A percentile compares a stretch with the other conserved stretches of the same genome.
These are phyloP conservation scores for Alethe castanea DNA, from an alignment of 2,113 vertebrate species.

Conservation along the genomic window DNA sequence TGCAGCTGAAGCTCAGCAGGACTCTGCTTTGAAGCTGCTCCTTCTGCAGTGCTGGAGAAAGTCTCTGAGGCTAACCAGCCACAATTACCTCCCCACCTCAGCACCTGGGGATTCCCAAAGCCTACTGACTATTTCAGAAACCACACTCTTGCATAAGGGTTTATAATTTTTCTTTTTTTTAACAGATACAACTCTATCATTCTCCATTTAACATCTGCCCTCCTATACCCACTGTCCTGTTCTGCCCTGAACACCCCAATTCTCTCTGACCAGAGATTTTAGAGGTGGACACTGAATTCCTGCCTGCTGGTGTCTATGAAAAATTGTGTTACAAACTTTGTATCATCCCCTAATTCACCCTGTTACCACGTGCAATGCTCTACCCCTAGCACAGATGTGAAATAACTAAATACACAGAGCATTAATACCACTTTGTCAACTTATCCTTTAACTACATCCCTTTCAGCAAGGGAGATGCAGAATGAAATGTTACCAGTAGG, in stretches of 20 bases:
- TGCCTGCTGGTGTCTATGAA: neutral
- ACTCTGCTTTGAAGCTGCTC: constrained; percentile 37
- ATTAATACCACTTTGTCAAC: neutral
- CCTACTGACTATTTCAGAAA: constrained; percentile 65
- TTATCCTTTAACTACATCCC: neutral
- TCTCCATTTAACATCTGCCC: constrained; percentile 62
- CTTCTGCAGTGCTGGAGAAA: constrained; percentile 14
- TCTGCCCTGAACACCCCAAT: constrained; percentile 41
- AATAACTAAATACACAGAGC: neutral
- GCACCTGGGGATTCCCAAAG: constrained; percentile 51
- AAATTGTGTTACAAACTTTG: neutral
- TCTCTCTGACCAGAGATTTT: constrained; percentile 48
- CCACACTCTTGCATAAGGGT: constrained; percentile 64
- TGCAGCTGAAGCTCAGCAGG: neutral
- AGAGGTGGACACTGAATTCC: neutral
- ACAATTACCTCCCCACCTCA: constrained; percentile 70
- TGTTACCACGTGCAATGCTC: neutral
- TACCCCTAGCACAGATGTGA: neutral
- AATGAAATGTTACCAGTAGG: neutral
- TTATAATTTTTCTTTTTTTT: constrained; percentile 45
- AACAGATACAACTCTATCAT: constrained; percentile 61
- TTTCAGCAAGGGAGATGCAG: neutral
- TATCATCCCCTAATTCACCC: neutral
- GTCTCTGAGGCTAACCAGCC: constrained; percentile 28
- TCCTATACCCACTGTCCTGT: neutral